Evolutionary conservation across 2,113 vertebrate species (phyloP).

Genomic region (Xenopus tropicalis): DNA sequence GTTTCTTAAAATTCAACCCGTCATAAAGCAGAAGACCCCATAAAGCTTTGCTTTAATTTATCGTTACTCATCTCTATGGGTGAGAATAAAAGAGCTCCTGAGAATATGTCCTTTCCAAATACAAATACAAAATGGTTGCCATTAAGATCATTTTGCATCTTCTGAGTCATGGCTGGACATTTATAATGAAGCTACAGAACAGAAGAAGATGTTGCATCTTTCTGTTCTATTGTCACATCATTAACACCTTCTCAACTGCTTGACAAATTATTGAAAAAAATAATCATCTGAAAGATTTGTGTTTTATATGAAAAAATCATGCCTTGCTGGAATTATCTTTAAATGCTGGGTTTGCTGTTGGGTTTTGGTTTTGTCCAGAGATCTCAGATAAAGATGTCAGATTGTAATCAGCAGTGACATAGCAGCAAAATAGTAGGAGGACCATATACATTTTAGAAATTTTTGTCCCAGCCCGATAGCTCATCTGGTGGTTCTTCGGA

Average conservation of each 20-base stretch:
- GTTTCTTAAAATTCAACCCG: neutral
- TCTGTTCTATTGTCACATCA: neutral
- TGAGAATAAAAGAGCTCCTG: constrained; percentile 36
- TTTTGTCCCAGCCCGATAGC: constrained; percentile 90
- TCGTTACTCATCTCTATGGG: constrained; percentile 19
- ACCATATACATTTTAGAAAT: constrained; percentile 71
- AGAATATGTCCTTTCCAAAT: constrained; percentile 29
- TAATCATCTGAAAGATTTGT: neutral
- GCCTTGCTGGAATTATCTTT: neutral
- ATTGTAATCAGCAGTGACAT: neutral
- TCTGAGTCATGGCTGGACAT: constrained; percentile 6
- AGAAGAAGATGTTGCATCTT: constrained; percentile 1
- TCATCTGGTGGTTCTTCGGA: constrained; percentile 84
- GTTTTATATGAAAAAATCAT: neutral
- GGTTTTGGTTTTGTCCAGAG: neutral
- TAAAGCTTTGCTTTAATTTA: constrained; percentile 29
- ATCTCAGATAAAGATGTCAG: neutral
- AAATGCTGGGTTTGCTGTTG: neutral
- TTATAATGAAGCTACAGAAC: neutral
- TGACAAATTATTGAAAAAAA: too few species aligned
- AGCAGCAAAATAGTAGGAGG: neutral
- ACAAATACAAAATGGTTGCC: constrained; percentile 17
- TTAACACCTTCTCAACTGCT: too few species aligned
- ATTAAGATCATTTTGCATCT: neutral
- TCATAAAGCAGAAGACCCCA: constrained; percentile 10